Base-by-base conservation (phyloP, 2,113 vertebrate genomes). In the Chaenogobius annularis region DNA sequence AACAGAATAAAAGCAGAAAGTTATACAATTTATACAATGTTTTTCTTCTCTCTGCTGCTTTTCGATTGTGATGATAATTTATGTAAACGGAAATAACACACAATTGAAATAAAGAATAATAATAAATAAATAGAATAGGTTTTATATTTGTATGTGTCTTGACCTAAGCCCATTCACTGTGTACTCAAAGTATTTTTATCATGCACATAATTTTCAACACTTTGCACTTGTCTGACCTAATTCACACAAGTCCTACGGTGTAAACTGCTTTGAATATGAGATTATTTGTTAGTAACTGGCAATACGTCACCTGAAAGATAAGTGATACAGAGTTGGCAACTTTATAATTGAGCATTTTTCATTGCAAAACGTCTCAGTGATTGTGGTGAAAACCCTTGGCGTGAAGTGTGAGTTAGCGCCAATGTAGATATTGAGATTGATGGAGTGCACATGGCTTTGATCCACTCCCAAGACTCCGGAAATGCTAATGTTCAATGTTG, bases 261-360 rank as follows among this genome's bases (percentile, higher is more conserved):
- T 79, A 80, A 75, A 83, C 70, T 10, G 5, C 69, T 77, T 78
- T 68, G 80, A 86, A 83, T 80, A 70, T 80, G 63, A 69, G 74
- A 80, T 85, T 83, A 87, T 86, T 85, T 86, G 83, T 85, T 78
- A 82, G 83, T 75, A 83, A 61, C 70, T 66, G 22, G 52, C 56
- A 46, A 83, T 85, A 80, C 69, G 78, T 85, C 83, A 86, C 63
- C 55, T 44, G 58, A 48, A 74, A 73, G 72, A 85, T 78, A 85
- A 67, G 82, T 85, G 85, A 87, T 79, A 79, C 71, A 72, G 63
- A 79, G 64, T 75, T 85, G 80, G 82, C 73, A 75, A 83, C 61
- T 84, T 83, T 82, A 75, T 87, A 84, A 90, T 85, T 88, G 79
- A 86, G 82, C 31, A 86, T 86, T 84, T 85, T 83, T 87, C 80